Conservation (phyloP, 2,888 invertebrate species). For the Luperina testacea region DNA sequence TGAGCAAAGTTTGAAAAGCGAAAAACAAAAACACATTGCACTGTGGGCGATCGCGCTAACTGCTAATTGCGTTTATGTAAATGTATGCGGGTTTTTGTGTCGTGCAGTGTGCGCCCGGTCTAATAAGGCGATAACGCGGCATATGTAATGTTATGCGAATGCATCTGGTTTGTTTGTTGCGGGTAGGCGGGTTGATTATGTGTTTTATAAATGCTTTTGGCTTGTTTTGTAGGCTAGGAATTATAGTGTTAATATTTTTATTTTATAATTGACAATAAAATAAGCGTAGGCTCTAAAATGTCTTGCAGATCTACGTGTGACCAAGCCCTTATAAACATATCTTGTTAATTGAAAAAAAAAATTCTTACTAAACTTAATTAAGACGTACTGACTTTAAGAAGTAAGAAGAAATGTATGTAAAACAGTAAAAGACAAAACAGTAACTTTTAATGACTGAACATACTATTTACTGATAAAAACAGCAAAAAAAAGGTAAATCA, state of each 20-base stretch:
- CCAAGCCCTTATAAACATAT: neutral
- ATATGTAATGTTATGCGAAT: conserved; percentile 32
- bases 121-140: conserved; percentile 52
- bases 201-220: conserved; percentile 6
- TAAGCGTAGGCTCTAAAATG: neutral
- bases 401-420: no score
- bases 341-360: no score
- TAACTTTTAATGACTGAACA: no score
- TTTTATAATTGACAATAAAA: neutral
- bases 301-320: neutral
- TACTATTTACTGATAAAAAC: no score
- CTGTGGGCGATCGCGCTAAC: conserved; percentile 42
- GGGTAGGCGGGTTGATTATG: neutral
- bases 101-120: conserved; percentile 52
- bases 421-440: no score
- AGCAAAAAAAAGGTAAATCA: no score
- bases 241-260: neutral
- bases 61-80: conserved; percentile 72
- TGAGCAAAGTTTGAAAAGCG: conserved; percentile 46
- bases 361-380: no score
- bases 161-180: conserved; percentile 13
- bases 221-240: no score
- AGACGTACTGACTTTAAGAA: no score
- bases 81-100: conserved; percentile 58
- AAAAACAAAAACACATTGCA: conserved; percentile 46